Evolutionary conservation across 1,140 invertebrate species (phyloP), one percentile per base, ranked within the genome.

Genomic region (Heliconius hermathena): DNA sequence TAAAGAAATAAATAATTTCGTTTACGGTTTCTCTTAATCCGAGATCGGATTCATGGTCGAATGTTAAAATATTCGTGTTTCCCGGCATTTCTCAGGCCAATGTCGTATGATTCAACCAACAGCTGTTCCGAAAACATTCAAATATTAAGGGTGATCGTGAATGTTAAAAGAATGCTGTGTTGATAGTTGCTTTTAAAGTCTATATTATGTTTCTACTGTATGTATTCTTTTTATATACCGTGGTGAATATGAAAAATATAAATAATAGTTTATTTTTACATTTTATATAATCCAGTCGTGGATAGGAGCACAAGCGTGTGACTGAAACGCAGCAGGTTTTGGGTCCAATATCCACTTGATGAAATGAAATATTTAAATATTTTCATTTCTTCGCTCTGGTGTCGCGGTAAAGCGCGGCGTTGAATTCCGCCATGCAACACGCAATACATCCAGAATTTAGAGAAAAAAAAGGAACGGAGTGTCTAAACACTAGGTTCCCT

Each of bases 41-140:
- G 82, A 87, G 85, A 89, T 88, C 87, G 84, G 82, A 87, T 91
- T 91, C 90, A 89, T 80, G 88, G 88, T 82, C 88, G 83, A 70
- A 85, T 84, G 80, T 89, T 90, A 84, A 91, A 90, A 87, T 85
- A 84, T 80, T 90, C 88, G 88, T 85, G 82, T 89, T 89, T 83
- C 85, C 87, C 85, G 83, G 76, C 81, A 84, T 88, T 85, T 86
- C 80, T 90, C 85, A 83, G 85, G 76, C 89, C 91, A 94, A 93
- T 93, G 91, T 91, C 91, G 86, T 76, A 82, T 94, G 91, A 94
- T 57, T 94, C 91, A 94, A 82, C 82, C 83, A 75, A 88, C 92
- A 93, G 91, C 91, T 93, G 92, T 92, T 92, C 84, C 88, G 87
- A 85, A 89, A 86, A 84, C 85, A 91, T 90, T 91, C 90, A 93